Evolutionary conservation across 2,113 vertebrate species (phyloP).

Genomic region (Panurus biarmicus): DNA sequence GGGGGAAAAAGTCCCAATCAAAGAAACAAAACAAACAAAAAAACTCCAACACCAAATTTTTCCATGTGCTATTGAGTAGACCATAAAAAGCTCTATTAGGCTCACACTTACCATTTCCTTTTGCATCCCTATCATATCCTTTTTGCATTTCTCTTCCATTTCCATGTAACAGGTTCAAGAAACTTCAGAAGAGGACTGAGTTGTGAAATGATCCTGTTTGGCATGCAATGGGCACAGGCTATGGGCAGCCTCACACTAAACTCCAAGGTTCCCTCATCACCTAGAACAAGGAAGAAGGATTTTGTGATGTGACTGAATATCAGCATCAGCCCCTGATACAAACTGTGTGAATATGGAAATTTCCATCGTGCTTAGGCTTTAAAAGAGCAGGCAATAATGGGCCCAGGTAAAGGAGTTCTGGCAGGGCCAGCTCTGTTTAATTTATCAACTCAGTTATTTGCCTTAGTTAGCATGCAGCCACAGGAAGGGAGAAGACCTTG

Average conservation of each 20-base stretch:
- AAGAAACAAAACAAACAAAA: not conserved
- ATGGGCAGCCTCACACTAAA: not conserved
- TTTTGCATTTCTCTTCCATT: not conserved
- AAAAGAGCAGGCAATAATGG: not conserved
- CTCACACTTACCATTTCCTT: not conserved
- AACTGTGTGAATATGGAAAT: not conserved
- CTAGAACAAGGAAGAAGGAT: not conserved
- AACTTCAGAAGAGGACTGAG: not conserved
- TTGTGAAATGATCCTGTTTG: not conserved
- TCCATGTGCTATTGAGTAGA: not conserved
- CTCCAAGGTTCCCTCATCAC: not conserved
- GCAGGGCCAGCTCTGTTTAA: not conserved
- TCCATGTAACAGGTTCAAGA: not conserved
- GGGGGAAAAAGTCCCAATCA: fast-evolving
- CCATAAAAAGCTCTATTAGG: not conserved
- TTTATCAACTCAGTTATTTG: not conserved
- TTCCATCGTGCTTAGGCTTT: not conserved
- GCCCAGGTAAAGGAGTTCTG: not conserved
- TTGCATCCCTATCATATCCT: not conserved
- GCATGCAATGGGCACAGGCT: not conserved
- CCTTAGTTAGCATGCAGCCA: not conserved
- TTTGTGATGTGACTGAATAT: not conserved
- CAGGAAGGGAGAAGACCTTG: not conserved
- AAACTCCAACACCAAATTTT: not conserved
- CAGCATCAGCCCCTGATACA: not conserved